These are phyloP conservation scores for Acholoe squamosa DNA, from an alignment of 2,888 invertebrate genomes.

Conservation along the genomic window DNA sequence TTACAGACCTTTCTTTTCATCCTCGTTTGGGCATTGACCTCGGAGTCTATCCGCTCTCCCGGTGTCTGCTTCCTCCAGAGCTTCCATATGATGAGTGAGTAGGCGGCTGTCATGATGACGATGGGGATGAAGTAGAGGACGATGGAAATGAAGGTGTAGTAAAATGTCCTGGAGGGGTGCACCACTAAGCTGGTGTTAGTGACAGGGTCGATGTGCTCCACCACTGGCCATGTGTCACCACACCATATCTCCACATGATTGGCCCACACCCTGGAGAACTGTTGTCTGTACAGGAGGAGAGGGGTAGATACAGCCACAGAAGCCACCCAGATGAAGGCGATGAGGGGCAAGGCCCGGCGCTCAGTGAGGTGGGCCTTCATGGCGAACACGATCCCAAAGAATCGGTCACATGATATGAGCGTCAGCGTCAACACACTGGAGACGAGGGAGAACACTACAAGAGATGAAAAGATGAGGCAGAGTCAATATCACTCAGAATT, in stretches of 20 bases:
- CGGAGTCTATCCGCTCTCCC: constrained; percentile 80
- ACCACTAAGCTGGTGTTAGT: constrained; percentile 65
- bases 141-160: constrained; percentile 91
- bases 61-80: constrained; percentile 84
- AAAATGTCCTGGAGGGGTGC: constrained; percentile 86
- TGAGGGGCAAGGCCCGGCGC: constrained; percentile 85
- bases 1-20: constrained; percentile 79
- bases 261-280: constrained; percentile 89
- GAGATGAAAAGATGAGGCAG: background rate
- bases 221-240: constrained; percentile 85
- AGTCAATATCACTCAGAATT: background rate
- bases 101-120: constrained; percentile 89
- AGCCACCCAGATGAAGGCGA: constrained; percentile 88
- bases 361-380: constrained; percentile 88
- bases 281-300: constrained; percentile 81
- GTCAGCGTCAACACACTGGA: constrained; percentile 91
- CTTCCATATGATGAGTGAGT: constrained; percentile 87
- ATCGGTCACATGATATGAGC: constrained; percentile 91
- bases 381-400: constrained; percentile 91
- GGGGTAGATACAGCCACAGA: constrained; percentile 87
- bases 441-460: constrained; percentile 88
- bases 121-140: constrained; percentile 91
- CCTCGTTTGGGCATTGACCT: constrained; percentile 78
- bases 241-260: constrained; percentile 91
- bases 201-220: constrained; percentile 62